phyloP scores from a whole-genome alignment of 2,888 invertebrate genomes.

The Microdon myrmicae region DNA sequence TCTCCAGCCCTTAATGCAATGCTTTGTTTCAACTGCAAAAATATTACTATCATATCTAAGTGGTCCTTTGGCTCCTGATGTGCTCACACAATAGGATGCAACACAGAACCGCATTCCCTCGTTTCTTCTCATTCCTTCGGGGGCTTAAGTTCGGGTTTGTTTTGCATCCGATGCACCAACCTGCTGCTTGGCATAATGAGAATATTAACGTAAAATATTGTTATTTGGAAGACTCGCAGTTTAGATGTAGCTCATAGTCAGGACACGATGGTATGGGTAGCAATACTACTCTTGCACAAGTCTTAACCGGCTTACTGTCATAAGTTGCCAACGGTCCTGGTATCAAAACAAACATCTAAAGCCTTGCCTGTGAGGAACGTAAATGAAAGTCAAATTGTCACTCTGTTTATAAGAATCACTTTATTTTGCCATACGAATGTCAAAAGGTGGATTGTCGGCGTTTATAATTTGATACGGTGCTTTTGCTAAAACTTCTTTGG shows the following conservation, averaged over 20 bases:
- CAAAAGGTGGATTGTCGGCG: constrained; percentile 13
- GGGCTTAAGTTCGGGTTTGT: constrained; percentile 36
- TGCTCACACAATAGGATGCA: constrained; percentile 50
- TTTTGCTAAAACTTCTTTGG: constrained; percentile 21
- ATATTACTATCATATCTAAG: constrained; percentile 53
- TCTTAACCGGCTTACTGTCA: too few species aligned
- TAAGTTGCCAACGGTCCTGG: too few species aligned
- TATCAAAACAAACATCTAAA: too few species aligned
- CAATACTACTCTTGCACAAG: too few species aligned
- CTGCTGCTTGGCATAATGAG: constrained; percentile 51
- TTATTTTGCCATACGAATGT: constrained; percentile 20
- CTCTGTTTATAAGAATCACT: not conserved
- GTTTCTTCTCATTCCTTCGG: constrained; percentile 32
- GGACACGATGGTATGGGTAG: too few species aligned
- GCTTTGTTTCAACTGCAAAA: constrained; percentile 53
- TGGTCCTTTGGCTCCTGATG: constrained; percentile 52
- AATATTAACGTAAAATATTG: constrained; percentile 51
- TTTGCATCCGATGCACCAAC: constrained; percentile 46
- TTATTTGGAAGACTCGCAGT: constrained; percentile 38
- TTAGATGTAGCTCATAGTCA: too few species aligned
- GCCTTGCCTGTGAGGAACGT: constrained; percentile 6
- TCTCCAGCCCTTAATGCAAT: constrained; percentile 50
- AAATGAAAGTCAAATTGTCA: constrained; percentile 10
- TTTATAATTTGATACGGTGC: constrained; percentile 23
- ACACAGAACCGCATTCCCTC: constrained; percentile 47